Evolutionary conservation across 2,888 invertebrate genomes (phyloP), one percentile per base, ranked within the genome.

Genomic region (Beris chalybata): DNA sequence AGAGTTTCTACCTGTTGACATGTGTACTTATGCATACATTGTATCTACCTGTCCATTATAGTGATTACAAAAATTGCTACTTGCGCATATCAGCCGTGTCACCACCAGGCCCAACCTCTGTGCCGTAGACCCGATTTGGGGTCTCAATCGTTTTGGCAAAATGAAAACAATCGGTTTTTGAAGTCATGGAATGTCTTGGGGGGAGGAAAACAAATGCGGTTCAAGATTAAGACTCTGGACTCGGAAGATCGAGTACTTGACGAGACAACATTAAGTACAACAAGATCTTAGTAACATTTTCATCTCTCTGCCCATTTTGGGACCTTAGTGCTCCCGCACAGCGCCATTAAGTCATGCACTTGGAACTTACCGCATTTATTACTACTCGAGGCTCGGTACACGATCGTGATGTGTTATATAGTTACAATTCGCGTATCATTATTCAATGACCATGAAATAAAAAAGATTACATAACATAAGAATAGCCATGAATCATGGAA

Each of bases 51-150:
- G 61, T 61, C 61, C 61, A 61, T 61, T 61, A 61, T 50, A 61
- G 50, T 61, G 52, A 61, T 61, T 61, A 50, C 61, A 59, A 56
- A 61, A 61, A 61, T 61, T 50, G 61, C 61, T 61, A 61, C 61
- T 61, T 61, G 38, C 50, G 50, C 61, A 50, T 61, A 61, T 52
- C 52, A 61, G 22, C 52, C 38, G 52, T 61, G 61, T 61, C 61
- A 61, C 61, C 61, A 61, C 61, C 61, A 61, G 50, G 55, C 43
- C 55, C 55, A n/a, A 56, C 43, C 38, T 43, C 22, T 38, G 53
- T 30, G 12, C 53, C 53, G 31, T 12, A 30, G n/a, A 30, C 53
- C 43, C 38, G 43, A 38, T 56, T 56, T 56, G 55, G 43, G 3
- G 55, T 13, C 55, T 15, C 31, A 31, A 5, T 31, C 38, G 38